Conservation (phyloP, 2,888 invertebrate genomes). For the Campoplex nolae region DNA sequence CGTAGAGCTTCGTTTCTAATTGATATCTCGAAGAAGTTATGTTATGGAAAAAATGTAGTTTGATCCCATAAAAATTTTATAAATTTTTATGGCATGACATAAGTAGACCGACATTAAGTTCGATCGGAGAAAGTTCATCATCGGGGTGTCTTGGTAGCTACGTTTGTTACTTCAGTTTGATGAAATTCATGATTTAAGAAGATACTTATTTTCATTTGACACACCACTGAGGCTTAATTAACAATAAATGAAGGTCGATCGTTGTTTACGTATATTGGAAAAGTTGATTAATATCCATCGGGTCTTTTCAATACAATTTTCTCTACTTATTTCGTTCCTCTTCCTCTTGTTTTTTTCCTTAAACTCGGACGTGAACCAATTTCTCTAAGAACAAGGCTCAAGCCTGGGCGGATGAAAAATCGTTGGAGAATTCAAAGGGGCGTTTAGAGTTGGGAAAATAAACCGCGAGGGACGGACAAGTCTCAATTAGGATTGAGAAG, state of each 20-base stretch:
- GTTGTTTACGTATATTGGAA: background rate
- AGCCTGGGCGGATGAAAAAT: conserved; percentile 66
- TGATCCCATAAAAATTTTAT: background rate
- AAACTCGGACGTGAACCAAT: conserved; percentile 39
- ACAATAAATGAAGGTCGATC: background rate
- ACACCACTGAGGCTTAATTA: background rate
- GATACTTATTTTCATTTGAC: too few species aligned
- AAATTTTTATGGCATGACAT: background rate
- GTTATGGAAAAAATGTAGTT: background rate
- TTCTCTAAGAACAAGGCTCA: conserved; percentile 35
- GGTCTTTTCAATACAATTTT: conserved; percentile 16
- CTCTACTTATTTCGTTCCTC: conserved; percentile 13
- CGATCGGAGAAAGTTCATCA: background rate
- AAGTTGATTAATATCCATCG: background rate
- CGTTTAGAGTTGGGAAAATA: conserved; percentile 48
- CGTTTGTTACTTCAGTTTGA: background rate
- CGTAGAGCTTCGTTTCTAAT: background rate
- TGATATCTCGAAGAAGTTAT: background rate
- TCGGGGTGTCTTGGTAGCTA: background rate
- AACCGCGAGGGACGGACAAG: conserved; percentile 65
- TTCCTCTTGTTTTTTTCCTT: background rate
- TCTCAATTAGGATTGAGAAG: conserved; percentile 69
- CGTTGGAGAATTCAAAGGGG: conserved; percentile 44
- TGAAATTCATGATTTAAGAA: background rate
- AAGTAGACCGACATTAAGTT: background rate